Evolutionary conservation across 2,888 invertebrate species (phyloP), one percentile per base, ranked within the genome.

Genomic region (Tinea trinotella): DNA sequence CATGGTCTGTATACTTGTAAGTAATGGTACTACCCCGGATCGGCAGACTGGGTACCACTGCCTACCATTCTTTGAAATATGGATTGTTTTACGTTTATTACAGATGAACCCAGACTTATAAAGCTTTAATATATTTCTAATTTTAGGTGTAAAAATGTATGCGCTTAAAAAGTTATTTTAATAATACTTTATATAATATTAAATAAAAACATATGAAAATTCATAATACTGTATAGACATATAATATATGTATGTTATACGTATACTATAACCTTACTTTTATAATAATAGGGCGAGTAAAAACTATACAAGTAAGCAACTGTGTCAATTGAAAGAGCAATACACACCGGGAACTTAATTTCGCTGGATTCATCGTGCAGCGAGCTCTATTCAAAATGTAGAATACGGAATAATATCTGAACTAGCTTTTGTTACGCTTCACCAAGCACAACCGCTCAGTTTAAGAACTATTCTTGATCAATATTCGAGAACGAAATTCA

Each of bases 321-420:
- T 3, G 5, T 6, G 15, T 13, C 50, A 24, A 22, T 50, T 50
- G 50, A 50, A 50, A 20, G 9, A 19, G 50, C 50, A 50, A 22
- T 50, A 22, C 24, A 50, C 24, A 50, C 50, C 24, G 24, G 24
- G 50, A 50, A 50, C 50, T 50, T 50, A 50, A 50, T 50, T 50
- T 50, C 5, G 50, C 24, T 4, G 50, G 50, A 50, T 50, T 50
- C 50, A 50, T 50, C 50, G 50, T 13, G 13, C 24, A 50, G 24
- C 18, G 24, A 50, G 24, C 46, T 10, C 19, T 10, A 19, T 19
- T 46, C n/a, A 19, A 24, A 50, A 50, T n/a, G 50, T 17, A 40
- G 48, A 48, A 48, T 15, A 48, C 50, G 50, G 50, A 50, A 50
- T 50, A 24, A 50, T 50, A 24, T 24, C 46, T 46, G 46, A 46